phyloP scores from a whole-genome alignment of 1,140 invertebrate genomes.

The Cyclargus thomasi region DNA sequence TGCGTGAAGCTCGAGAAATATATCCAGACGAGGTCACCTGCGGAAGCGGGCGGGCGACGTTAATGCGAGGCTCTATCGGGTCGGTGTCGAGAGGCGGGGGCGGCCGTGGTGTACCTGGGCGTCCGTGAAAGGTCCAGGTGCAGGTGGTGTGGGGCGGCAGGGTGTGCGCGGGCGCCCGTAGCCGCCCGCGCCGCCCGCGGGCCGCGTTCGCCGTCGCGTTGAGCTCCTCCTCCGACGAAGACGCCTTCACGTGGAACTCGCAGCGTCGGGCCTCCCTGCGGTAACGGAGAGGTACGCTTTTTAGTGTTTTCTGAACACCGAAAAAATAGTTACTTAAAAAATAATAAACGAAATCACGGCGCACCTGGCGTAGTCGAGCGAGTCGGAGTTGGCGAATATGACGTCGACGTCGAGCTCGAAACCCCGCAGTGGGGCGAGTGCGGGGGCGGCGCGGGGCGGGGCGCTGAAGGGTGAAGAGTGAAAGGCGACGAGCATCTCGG shows the following conservation, averaged over 20 bases:
- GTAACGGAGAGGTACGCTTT: background rate
- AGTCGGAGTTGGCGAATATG: conserved; percentile 89
- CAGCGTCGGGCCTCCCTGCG: conserved; percentile 75
- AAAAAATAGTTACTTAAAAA: too few relatives aligned
- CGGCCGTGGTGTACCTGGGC: conserved; percentile 59
- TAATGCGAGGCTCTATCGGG: too few relatives aligned
- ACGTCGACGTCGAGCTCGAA: conserved; percentile 91
- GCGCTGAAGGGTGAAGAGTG: conserved; percentile 86
- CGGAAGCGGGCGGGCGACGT: conserved; percentile 1
- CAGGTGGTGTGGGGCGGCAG: conserved; percentile 90
- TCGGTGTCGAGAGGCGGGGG: too few relatives aligned
- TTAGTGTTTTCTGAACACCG: too few relatives aligned
- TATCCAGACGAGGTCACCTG: conserved; percentile 88
- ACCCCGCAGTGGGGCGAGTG: conserved; percentile 79
- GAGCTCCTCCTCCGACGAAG: conserved; percentile 64
- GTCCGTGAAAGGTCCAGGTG: conserved; percentile 88
- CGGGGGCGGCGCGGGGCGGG: conserved; percentile 76
- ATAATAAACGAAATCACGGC: too few relatives aligned
- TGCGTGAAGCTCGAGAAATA: conserved; percentile 90
- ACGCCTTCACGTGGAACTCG: conserved; percentile 83
- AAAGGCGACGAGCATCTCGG: conserved; percentile 90
- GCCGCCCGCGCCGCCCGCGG: conserved; percentile 69
- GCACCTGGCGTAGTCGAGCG: conserved; percentile 70
- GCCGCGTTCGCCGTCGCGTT: conserved; percentile 57
- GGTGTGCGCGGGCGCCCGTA: conserved; percentile 88